Evolutionary conservation across 2,113 vertebrate genomes (phyloP).

Genomic region (Sebastes schlegelii): DNA sequence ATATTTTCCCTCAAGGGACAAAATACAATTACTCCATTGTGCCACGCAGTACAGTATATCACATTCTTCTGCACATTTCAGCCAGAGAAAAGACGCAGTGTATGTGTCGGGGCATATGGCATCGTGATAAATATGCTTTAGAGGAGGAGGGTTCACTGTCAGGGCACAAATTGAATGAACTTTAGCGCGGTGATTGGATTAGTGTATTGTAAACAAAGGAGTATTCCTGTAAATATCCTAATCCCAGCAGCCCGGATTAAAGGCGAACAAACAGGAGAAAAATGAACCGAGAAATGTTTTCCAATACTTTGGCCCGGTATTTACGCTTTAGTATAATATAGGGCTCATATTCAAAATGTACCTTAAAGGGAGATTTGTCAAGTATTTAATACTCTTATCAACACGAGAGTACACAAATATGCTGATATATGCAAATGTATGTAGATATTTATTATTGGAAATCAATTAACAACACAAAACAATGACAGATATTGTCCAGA

Average conservation of each 20-base stretch:
- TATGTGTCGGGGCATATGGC: conserved; percentile 59
- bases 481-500: too few species aligned
- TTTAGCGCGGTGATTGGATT: conserved; percentile 51
- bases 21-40: conserved; percentile 77
- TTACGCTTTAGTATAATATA: background rate
- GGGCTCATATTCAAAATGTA: too few species aligned
- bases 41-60: conserved; percentile 61
- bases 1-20: conserved; percentile 57
- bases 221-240: conserved; percentile 51
- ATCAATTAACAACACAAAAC: too few species aligned
- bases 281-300: conserved; percentile 1
- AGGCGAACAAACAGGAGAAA: conserved; percentile 6
- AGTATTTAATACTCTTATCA: too few species aligned
- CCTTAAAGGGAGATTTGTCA: too few species aligned
- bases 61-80: conserved; percentile 76
- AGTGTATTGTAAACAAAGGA: conserved; percentile 53
- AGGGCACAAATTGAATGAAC: conserved; percentile 58
- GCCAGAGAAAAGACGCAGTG: conserved; percentile 55
- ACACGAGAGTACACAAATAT: too few species aligned
- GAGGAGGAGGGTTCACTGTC: conserved; percentile 37
- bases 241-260: conserved; percentile 33
- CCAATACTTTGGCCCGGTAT: background rate
- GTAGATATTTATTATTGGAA: too few species aligned
- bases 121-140: conserved; percentile 68
- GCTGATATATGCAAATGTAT: too few species aligned